Evolutionary conservation across 2,113 vertebrate species (phyloP).

Genomic region (Anarhynchus alexandrinus): DNA sequence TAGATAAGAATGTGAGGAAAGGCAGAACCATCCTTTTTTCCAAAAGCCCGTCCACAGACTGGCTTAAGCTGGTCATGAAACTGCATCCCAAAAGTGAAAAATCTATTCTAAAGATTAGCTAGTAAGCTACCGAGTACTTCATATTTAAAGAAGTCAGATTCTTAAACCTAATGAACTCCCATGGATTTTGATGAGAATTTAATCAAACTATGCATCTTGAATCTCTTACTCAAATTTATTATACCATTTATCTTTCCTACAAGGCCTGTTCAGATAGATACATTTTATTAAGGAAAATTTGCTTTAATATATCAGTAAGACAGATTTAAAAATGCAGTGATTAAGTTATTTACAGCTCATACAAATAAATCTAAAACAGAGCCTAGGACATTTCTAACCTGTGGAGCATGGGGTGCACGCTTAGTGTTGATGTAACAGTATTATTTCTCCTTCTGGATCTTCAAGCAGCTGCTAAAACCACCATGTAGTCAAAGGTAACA

Average conservation of each 20-base stretch:
- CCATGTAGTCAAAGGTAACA: neutral
- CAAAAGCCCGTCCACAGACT: neutral
- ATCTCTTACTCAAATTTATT: constrained; percentile 1
- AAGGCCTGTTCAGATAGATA: neutral
- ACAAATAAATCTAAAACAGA: neutral
- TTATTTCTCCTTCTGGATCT: neutral
- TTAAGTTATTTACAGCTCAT: constrained; percentile 8
- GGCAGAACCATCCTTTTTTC: neutral
- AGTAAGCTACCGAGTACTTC: neutral
- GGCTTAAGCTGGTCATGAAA: neutral
- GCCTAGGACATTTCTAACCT: neutral
- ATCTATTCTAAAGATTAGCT: neutral
- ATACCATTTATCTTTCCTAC: neutral
- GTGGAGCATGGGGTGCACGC: neutral
- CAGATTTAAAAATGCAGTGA: neutral
- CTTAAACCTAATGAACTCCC: constrained; percentile 18
- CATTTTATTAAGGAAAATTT: neutral
- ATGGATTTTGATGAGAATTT: constrained; percentile 26
- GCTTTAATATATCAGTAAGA: neutral
- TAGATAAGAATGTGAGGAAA: neutral
- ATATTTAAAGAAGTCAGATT: neutral
- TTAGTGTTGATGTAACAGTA: neutral
- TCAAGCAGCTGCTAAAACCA: neutral
- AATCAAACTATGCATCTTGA: constrained; percentile 21
- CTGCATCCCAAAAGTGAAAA: neutral